Conservation (phyloP, 2,113 vertebrate species). For the Miniopterus natalensis region DNA sequence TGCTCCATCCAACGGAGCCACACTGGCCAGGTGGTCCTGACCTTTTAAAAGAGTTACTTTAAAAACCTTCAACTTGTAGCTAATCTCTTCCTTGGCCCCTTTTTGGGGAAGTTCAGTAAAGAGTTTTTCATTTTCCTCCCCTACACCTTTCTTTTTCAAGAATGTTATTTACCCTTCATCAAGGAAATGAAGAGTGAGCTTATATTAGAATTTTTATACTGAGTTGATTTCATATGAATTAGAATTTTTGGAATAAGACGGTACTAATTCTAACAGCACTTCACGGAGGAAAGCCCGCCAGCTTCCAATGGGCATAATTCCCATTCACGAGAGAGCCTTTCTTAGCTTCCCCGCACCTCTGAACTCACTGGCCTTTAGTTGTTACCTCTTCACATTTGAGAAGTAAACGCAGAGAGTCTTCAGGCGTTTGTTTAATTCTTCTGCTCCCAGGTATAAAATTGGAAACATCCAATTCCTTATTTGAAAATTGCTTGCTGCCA, state of each 20-base stretch:
- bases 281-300: conserved; percentile 55
- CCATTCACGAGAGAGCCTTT: background rate
- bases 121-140: background rate
- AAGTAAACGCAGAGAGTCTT: background rate
- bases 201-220: conserved; percentile 28
- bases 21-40: background rate
- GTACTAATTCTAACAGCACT: conserved; percentile 54
- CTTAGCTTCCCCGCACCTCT: conserved; percentile 19
- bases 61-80: conserved; percentile 10
- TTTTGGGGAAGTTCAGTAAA: background rate
- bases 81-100: background rate
- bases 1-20: background rate
- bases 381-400: background rate
- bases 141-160: background rate
- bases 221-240: conserved; percentile 58
- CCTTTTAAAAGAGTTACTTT: background rate
- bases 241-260: conserved; percentile 59
- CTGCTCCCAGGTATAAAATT: background rate
- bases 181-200: conserved; percentile 34
- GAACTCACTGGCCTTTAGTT: conserved; percentile 22
- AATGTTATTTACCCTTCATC: conserved; percentile 34
- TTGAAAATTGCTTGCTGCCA: background rate
- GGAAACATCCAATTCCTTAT: background rate
- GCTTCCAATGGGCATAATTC: conserved; percentile 50
- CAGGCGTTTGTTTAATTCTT: background rate